Percentiles rank a stretch among this genome's conserved stretches.
These are phyloP conservation scores for Paedocypris sp. DNA, from an alignment of 2,113 vertebrate species.

Conservation along the genomic window DNA sequence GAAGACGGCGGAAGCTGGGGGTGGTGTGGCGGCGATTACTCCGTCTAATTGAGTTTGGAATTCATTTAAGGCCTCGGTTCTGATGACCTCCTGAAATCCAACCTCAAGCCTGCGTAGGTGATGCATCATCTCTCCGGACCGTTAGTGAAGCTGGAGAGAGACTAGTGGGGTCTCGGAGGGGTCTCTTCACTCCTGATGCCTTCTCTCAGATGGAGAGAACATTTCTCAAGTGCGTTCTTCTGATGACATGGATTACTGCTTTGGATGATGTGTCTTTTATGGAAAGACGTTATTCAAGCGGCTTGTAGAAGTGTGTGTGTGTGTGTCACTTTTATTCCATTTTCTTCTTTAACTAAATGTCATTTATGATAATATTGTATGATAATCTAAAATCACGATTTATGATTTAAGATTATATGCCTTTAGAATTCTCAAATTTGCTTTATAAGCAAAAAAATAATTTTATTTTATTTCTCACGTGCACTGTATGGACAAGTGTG, in stretches of 20 bases:
- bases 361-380: too few relatives aligned
- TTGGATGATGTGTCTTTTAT: slow-evolving; percentile 7
- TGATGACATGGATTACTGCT: not conserved
- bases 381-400: too few relatives aligned
- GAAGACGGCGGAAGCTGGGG: slow-evolving; percentile 23
- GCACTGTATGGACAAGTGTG: too few relatives aligned
- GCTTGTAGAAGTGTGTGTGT: too few relatives aligned
- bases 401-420: too few relatives aligned
- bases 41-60: slow-evolving; percentile 45
- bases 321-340: too few relatives aligned
- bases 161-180: slow-evolving; percentile 44
- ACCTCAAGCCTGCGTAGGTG: slow-evolving; percentile 18
- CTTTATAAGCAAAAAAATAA: too few relatives aligned
- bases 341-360: too few relatives aligned
- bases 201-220: slow-evolving; percentile 16
- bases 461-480: too few relatives aligned
- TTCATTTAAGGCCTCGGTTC: slow-evolving; percentile 12
- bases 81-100: slow-evolving; percentile 42
- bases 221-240: slow-evolving; percentile 24
- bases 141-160: slow-evolving; percentile 43
- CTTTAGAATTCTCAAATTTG: too few relatives aligned
- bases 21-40: slow-evolving; percentile 39
- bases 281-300: slow-evolving; percentile 6
- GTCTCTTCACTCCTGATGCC: slow-evolving; percentile 35
- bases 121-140: slow-evolving; percentile 47